Evolutionary conservation across 2,888 invertebrate species (phyloP), one percentile per base, ranked within the genome.

Genomic region (Leucoma salicis): DNA sequence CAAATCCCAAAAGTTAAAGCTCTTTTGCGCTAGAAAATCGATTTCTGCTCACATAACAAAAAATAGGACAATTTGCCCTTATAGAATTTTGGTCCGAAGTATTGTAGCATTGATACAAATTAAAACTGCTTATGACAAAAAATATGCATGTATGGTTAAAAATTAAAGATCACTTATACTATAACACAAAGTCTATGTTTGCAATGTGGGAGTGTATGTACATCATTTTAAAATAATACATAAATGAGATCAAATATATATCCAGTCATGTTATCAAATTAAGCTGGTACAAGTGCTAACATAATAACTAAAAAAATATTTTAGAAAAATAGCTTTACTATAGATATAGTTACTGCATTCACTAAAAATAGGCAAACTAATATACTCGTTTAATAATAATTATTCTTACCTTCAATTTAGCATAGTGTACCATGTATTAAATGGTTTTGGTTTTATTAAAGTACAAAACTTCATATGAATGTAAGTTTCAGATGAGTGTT

Each of bases 201-300:
- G 67, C 66, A 71, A 70, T 66, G 14, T 12, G 29, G 65, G 57
- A 60, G 63, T 67, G 69, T 74, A 78, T 79, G 66, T 75, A 79
- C 74, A 78, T 58, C 67, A 67, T 51, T 62, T 76, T 77, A 70
- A 68, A 75, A 77, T 75, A 81, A 82, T 81, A 84, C 76, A 80
- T 74, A 74, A 74, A 78, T 87, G 86, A 87, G 86, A 87, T 86
- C 86, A 85, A 78, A 76, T 67, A 72, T 72, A 78, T 78, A 78
- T 73, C 74, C 77, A 80, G 76, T 78, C 74, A 68, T 69, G 67
- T 70, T 52, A 60, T 66, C 63, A 72, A 72, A 68, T 64, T 65
- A 68, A 69, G 63, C 66, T 67, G 64, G 61, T 66, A 66, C 56
- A 63, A 70, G 67, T 71, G 69, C 69, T 68, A 70, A 56, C 64